Evolutionary conservation across 2,888 invertebrate species (phyloP), one percentile per base, ranked within the genome.

Genomic region (Junonia oenone): DNA sequence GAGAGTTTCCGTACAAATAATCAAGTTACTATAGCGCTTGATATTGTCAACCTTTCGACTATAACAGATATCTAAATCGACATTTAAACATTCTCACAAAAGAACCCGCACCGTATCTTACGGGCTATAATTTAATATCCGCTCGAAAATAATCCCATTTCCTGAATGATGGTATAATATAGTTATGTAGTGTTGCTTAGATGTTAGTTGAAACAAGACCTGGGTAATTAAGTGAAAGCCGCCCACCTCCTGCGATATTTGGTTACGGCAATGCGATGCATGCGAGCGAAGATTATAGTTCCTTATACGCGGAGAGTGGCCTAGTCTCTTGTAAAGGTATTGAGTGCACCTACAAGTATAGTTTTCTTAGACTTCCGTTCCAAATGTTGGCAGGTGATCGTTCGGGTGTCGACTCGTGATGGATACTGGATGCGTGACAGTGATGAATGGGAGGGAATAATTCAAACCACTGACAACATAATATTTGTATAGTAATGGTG

Each of bases 101-200:
- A 66, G 79, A 71, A 67, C 86, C 87, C 85, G 83, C 83, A 86
- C 79, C 76, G 63, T 67, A 40, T 69, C 73, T 76, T 76, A 80
- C 80, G 76, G 77, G 68, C 71, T 74, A 83, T 90, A 89, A 90
- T 89, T 89, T 85, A 89, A 90, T 88, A 89, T 90, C 90, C 90
- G 90, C 76, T 76, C 80, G 64, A 81, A 82, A 79, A 78, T 84
- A 83, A 83, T 82, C 79, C 74, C 70, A 84, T 83, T 86, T 84
- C 85, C 83, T 82, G 75, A 65, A 69, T 69, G 65, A 72, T 67
- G 57, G 47, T 55, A 51, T 37, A 48, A 38, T 59, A 52, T 52
- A 60, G 37, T 50, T 51, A 54, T 60, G 52, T 51, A 50, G 56
- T 55, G 52, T 45, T 40, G 29, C 51, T 51, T 60, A 55, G 52